These are phyloP conservation scores for Cheilosia urbana DNA, from an alignment of 2,888 invertebrate species.

Conservation along the genomic window DNA sequence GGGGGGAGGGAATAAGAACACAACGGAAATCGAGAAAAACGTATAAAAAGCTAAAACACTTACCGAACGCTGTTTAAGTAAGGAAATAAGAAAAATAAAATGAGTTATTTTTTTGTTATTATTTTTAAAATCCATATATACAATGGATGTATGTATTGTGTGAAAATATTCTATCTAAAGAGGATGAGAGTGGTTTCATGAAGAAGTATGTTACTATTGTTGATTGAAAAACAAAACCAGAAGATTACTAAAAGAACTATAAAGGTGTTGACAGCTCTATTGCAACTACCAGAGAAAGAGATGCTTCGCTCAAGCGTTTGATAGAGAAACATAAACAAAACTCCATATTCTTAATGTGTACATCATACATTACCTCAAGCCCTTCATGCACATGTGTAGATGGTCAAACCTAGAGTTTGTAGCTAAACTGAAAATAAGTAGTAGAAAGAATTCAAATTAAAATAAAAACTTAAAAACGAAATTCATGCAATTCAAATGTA, in stretches of 20 bases:
- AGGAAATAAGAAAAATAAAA: slow-evolving; percentile 52
- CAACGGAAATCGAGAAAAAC: slow-evolving; percentile 18
- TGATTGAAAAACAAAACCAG: slow-evolving; percentile 22
- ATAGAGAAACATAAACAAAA: not conserved
- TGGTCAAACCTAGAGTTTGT: slow-evolving; percentile 15
- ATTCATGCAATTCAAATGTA: slow-evolving; percentile 19
- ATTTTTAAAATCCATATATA: slow-evolving; percentile 42
- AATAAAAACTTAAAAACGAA: not conserved
- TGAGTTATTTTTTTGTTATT: slow-evolving; percentile 57
- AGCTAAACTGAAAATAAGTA: not conserved
- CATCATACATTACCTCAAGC: slow-evolving; percentile 19
- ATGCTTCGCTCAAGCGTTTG: slow-evolving; percentile 22
- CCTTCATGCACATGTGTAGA: slow-evolving; percentile 23
- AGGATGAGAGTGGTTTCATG: slow-evolving; percentile 35
- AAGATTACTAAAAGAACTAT: slow-evolving; percentile 9
- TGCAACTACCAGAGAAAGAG: slow-evolving; percentile 24
- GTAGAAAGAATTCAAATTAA: not conserved
- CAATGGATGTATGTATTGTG: slow-evolving; percentile 35
- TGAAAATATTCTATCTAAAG: slow-evolving; percentile 35
- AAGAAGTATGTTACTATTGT: slow-evolving; percentile 12
- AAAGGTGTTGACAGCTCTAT: not conserved
- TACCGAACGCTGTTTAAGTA: slow-evolving; percentile 72
- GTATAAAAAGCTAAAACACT: slow-evolving; percentile 55
- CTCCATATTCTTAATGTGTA: slow-evolving; percentile 8
- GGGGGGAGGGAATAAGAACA: no score